Conservation (phyloP, 2,797 vertebrate genomes). For the Pseudochromis fuscus region DNA sequence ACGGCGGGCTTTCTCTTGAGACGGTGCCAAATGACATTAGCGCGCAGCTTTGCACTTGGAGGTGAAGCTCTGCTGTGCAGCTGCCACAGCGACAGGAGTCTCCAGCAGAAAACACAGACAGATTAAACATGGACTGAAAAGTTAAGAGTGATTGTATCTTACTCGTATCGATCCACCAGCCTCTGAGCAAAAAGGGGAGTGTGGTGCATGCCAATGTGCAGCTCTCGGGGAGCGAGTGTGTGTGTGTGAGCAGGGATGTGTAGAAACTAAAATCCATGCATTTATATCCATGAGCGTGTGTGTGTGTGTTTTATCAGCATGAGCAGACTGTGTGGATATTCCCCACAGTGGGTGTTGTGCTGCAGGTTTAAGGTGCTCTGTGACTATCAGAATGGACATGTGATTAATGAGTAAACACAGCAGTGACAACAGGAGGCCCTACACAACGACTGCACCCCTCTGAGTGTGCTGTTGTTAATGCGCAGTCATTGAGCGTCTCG, state of each 20-base stretch:
- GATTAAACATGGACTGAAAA: slow-evolving; percentile 35
- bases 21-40: background rate
- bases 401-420: slow-evolving; percentile 65
- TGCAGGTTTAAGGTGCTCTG: slow-evolving; percentile 43
- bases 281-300: slow-evolving; percentile 7
- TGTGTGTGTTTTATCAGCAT: background rate
- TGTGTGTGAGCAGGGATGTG: background rate
- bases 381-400: slow-evolving; percentile 49
- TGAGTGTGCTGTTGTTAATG: slow-evolving; percentile 35
- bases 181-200: background rate
- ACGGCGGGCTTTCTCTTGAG: background rate
- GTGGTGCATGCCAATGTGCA: slow-evolving; percentile 11
- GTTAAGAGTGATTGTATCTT: slow-evolving; percentile 21
- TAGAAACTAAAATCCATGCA: background rate
- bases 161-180: slow-evolving; percentile 36
- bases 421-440: slow-evolving; percentile 42
- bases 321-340: background rate
- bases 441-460: slow-evolving; percentile 41
- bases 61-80: background rate
- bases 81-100: slow-evolving; percentile 1
- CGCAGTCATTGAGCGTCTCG: background rate
- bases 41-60: slow-evolving; percentile 2
- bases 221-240: background rate
- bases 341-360: slow-evolving; percentile 14
- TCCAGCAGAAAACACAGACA: slow-evolving; percentile 20